Evolutionary conservation across 2,113 vertebrate species (phyloP), one percentile per base, ranked within the genome.

Genomic region (Phasianus colchicus): DNA sequence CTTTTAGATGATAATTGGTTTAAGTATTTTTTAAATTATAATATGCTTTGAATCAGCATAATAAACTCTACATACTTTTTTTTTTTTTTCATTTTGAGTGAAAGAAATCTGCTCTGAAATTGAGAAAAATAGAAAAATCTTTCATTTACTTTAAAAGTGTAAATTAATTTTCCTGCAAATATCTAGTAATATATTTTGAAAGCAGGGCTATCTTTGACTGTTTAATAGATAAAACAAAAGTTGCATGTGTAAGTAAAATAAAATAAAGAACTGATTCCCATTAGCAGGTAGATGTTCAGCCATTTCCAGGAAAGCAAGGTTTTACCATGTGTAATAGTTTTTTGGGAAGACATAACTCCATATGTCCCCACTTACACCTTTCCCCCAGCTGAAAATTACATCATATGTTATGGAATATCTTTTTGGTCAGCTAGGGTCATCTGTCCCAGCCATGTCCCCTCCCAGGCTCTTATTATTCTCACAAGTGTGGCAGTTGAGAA

Each of bases 121-220:
- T 73, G 1, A 88, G 18, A 3, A 24, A 12, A 73, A 7, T 9
- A 47, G 3, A 63, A 72, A 91, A 89, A 18, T 6, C n/a, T 21
- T 60, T 19, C 2, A n/a, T 42, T n/a, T 54, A 29, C 57, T 88
- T 85, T 15, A 34, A 63, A 83, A 34, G 4, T 6, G 0, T 22
- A 79, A 74, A 45, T 30, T 65, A 1, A 13, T 89, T 71, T 81
- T 82, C 9, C 7, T 89, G 24, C 8, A 72, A 10, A 40, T n/a
- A 13, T 1, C 4, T 42, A 42, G 2, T 12, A 42, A 61, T 2
- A 7, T 22, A 45, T 76, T 83, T 48, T 58, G 21, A 50, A 73
- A 57, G 5, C 12, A 48, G 10, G 2, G 1, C 0, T 11, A 4
- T 3, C 52, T 81, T 73, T 50, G 2, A 7, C 4, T 66, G 7